Evolutionary conservation across 2,113 vertebrate genomes (phyloP), one percentile per base, ranked within the genome.

Genomic region (Pithys albifrons): DNA sequence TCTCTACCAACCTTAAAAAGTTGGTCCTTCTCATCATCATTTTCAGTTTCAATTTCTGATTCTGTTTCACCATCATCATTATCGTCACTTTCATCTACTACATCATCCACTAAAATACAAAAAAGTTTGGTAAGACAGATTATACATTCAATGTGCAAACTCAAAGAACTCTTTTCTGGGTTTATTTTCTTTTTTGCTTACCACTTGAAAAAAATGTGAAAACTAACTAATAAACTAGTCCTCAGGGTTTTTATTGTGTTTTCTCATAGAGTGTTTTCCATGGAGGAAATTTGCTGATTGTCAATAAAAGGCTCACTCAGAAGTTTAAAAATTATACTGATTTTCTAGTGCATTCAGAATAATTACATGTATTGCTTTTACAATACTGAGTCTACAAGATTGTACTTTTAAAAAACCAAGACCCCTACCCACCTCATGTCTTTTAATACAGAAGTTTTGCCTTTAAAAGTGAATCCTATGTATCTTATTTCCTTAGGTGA

Each of bases 11-110:
- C 98, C 98, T 98, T 98, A 96, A 97, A 96, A 75, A 86, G 94
- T 59, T 97, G 97, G 93, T 99, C 98, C 93, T 98, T 98, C 48
- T 99, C 99, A 78, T 99, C 99, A 81, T 99, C 99, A 73, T 98
- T 99, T 94, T 99, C 99, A 1, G 96, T 98, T 95, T 99, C 99
- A 52, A 98, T 97, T 97, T 99, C 99, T 6, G 98, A 97, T 91
- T 99, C 99, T 85, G 97, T 96, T 91, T 99, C 99, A 10, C 87
- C 95, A 81, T 99, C 99, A 83, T 99, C 99, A 0, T 99, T 99
- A 97, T 99, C 99, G 87, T 99, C 99, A 76, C 99, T 99, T 94
- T 99, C 99, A 97, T 99, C 99, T 83, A 99, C 98, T 75, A 99
- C 99, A 85, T 99, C 99, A 97, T 99, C 99, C 98, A 99, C 99